A percentile compares a stretch with the other conserved stretches of the same genome.
Conservation (phyloP, 2,888 invertebrate species). For the Caenorhabditis panamensis region DNA sequence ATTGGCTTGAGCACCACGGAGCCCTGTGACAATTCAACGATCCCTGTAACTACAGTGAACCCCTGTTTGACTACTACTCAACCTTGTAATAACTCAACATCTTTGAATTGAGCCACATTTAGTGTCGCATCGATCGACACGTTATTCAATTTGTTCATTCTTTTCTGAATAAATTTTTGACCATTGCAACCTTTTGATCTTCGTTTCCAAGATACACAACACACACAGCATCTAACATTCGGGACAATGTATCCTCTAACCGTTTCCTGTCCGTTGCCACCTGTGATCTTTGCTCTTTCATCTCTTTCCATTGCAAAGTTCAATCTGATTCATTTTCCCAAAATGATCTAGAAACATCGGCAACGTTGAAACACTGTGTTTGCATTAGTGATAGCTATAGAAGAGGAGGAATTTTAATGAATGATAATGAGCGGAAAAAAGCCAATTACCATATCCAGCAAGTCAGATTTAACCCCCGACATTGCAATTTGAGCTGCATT, state of each 20-base stretch:
- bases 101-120: background rate
- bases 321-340: background rate
- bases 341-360: background rate
- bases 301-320: background rate
- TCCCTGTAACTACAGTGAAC: too few relatives aligned
- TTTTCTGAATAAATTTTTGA: background rate
- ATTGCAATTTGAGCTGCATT: background rate
- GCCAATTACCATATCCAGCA: conserved; percentile 42
- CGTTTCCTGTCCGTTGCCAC: too few relatives aligned
- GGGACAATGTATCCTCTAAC: too few relatives aligned
- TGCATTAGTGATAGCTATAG: conserved; percentile 1
- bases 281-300: background rate
- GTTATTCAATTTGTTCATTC: background rate
- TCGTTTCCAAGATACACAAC: too few relatives aligned
- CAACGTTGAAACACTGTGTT: background rate
- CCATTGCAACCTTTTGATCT: background rate
- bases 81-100: too few relatives aligned
- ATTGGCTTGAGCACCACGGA: too few relatives aligned
- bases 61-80: too few relatives aligned
- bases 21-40: too few relatives aligned
- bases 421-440: conserved; percentile 13
- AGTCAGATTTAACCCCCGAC: conserved; percentile 15
- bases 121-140: background rate
- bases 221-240: too few relatives aligned
- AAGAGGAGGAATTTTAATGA: conserved; percentile 20